Conservation (phyloP, 1,140 invertebrate genomes). For the Drosophila guanche region DNA sequence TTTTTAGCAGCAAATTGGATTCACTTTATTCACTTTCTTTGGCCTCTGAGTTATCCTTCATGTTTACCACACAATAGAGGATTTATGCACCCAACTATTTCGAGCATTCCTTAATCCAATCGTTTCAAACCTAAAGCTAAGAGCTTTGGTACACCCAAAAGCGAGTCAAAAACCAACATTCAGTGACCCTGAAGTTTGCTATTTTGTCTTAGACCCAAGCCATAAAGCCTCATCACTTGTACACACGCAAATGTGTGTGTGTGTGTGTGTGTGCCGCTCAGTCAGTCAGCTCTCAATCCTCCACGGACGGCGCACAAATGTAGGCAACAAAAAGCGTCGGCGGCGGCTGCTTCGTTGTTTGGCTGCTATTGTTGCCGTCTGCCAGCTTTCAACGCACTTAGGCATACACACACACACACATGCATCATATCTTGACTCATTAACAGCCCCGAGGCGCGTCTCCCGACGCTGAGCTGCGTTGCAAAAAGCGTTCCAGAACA, state of each 20-base stretch:
- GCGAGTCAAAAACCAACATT: neutral
- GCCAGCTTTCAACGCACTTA: slow-evolving; percentile 65
- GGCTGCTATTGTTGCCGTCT: slow-evolving; percentile 53
- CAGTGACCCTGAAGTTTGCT: slow-evolving; percentile 29
- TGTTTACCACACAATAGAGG: no score
- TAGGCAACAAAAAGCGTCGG: slow-evolving; percentile 65
- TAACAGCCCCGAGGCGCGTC: slow-evolving; percentile 55
- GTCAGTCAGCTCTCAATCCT: slow-evolving; percentile 29
- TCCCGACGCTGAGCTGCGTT: slow-evolving; percentile 12
- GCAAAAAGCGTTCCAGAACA: slow-evolving; percentile 50
- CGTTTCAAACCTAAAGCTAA: no score
- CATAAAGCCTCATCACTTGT: slow-evolving; percentile 23
- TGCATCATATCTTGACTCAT: slow-evolving; percentile 65
- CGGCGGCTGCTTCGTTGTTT: slow-evolving; percentile 11
- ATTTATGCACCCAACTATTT: no score
- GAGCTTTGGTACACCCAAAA: no score
- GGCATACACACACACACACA: slow-evolving; percentile 24
- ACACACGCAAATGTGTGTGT: slow-evolving; percentile 11
- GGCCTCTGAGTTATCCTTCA: no score
- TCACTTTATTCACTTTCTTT: no score
- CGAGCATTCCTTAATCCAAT: no score
- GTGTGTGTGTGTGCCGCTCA: neutral
- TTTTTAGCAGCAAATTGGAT: no score
- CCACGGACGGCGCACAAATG: slow-evolving; percentile 50
- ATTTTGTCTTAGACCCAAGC: neutral